Evolutionary conservation across 2,113 vertebrate species (phyloP), one percentile per base, ranked within the genome.

Genomic region (Proteles cristata): DNA sequence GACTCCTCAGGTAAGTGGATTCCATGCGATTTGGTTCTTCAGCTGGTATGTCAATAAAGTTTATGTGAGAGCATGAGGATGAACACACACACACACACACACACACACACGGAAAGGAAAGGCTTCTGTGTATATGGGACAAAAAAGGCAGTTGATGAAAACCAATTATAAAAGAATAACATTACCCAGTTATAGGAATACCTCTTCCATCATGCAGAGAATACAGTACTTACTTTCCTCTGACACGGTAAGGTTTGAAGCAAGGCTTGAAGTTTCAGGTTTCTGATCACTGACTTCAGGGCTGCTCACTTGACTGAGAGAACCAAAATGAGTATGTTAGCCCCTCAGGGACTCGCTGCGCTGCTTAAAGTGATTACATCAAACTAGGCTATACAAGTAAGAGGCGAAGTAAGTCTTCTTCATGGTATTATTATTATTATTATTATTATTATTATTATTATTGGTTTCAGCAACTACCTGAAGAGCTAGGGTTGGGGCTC

Each of bases 211-310:
- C 12, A 11, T 35, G 61, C 66, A 87, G 4, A 97, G n/a, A 85
- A 85, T 50, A 86, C n/a, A 35, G 71, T 98, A 99, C 99, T 99
- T 97, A 99, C 99, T 99, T 98, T 99, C 99, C 96, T 97, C 98
- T 89, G 99, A 99, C 97, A 99, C 98, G 94, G 98, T 87, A 96
- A 99, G 98, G 97, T 98, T 98, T 97, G 99, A 98, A 81, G 96
- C 98, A 97, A 99, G 98, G 74, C 96, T 98, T 98, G 99, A 98
- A 66, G 99, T 97, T 98, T 99, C 99, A 17, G 98, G 97, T 97
- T 99, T 99, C 98, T 99, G 98, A 95, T 99, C 98, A 2, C 69
- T 97, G 97, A 97, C 98, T 97, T 99, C 99, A 4, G 98, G 11
- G 25, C 16, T 99, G 98, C 97, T 98, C 97, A 98, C 98, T 94